Evolutionary conservation across 2,113 vertebrate genomes (phyloP).

Genomic region (Paramisgurnus dabryanus): DNA sequence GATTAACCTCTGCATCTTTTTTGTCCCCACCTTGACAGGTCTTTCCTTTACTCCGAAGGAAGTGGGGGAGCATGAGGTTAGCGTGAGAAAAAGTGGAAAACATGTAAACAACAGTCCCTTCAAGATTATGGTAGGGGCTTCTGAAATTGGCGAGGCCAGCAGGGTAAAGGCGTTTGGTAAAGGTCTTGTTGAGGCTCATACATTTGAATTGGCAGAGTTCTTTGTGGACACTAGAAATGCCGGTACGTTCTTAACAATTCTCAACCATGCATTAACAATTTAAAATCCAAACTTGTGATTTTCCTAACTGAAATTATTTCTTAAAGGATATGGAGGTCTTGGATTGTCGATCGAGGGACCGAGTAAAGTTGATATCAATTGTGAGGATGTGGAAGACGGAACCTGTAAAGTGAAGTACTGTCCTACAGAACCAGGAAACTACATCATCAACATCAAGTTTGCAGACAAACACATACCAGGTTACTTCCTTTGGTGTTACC

Average conservation of each 20-base stretch:
- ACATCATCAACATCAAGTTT: conserved; percentile 96
- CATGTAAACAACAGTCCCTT: conserved; percentile 98
- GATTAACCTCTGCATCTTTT: conserved; percentile 3
- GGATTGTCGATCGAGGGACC: conserved; percentile 94
- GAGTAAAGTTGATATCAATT: conserved; percentile 99
- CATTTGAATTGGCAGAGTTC: conserved; percentile 91
- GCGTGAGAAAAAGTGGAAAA: conserved; percentile 85
- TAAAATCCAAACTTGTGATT: neutral
- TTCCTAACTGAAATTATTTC: neutral
- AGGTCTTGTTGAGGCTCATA: conserved; percentile 86
- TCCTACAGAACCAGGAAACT: conserved; percentile 93
- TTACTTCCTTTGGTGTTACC: conserved; percentile 47
- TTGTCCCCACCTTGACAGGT: conserved; percentile 68
- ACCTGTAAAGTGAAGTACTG: conserved; percentile 96
- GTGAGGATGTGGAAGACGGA: conserved; percentile 92
- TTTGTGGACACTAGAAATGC: conserved; percentile 94
- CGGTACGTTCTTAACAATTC: conserved; percentile 69
- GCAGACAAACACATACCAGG: conserved; percentile 94
- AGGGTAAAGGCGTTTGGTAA: conserved; percentile 90
- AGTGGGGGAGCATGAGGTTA: conserved; percentile 94
- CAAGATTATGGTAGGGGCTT: conserved; percentile 95
- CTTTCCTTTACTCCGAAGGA: conserved; percentile 99
- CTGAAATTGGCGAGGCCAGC: conserved; percentile 91
- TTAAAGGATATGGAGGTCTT: conserved; percentile 90
- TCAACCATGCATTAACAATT: neutral